Evolutionary conservation across 2,113 vertebrate genomes (phyloP).

Genomic region (Centropus unirufus): DNA sequence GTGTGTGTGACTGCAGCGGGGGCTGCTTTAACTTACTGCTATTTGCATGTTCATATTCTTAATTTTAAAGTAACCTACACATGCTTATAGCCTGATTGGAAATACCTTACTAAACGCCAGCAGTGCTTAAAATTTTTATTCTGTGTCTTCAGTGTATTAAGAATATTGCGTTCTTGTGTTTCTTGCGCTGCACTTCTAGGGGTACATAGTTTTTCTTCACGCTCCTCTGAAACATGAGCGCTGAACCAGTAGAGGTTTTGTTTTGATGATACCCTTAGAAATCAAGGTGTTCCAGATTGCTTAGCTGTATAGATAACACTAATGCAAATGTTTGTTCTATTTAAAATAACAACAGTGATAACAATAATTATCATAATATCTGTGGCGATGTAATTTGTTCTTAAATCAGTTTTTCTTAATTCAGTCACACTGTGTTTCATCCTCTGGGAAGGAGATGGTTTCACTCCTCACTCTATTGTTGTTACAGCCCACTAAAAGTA

Average conservation of each 20-base stretch:
- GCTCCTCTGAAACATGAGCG: not conserved
- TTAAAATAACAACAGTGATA: not conserved
- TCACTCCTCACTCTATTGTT: not conserved
- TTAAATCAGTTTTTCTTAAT: not conserved
- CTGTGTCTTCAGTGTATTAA: not conserved
- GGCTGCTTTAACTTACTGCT: conserved; percentile 83
- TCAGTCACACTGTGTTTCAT: not conserved
- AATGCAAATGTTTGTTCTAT: not conserved
- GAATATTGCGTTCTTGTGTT: not conserved
- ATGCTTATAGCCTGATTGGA: not conserved
- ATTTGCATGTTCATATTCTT: not conserved
- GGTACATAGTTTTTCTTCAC: not conserved
- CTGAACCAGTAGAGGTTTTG: not conserved
- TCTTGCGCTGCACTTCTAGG: not conserved
- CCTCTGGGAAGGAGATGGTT: not conserved
- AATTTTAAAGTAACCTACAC: not conserved
- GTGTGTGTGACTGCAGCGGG: conserved; percentile 96
- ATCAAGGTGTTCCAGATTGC: not conserved
- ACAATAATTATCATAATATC: not conserved
- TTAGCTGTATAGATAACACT: not conserved
- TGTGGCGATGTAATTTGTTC: not conserved
- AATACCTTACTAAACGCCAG: not conserved
- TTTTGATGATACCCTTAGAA: not conserved
- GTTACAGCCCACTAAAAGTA: not conserved
- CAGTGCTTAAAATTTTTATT: not conserved